Evolutionary conservation across 2,113 vertebrate genomes (phyloP).

Genomic region (Cygnus atratus): DNA sequence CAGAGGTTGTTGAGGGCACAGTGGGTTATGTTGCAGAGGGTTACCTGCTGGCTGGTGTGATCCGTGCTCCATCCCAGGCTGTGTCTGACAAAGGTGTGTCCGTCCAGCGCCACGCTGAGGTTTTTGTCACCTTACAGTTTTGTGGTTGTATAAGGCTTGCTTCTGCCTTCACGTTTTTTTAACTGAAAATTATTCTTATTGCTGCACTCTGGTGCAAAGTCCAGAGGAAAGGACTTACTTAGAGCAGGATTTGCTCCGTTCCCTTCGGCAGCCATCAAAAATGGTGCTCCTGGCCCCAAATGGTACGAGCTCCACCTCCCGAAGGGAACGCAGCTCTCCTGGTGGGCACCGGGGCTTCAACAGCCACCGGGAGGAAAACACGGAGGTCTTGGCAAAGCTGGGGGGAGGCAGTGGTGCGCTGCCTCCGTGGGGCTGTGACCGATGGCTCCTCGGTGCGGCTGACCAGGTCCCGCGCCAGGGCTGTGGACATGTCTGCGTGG

Average conservation of each 20-base stretch:
- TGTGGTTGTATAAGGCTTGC: neutral
- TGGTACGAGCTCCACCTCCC: neutral
- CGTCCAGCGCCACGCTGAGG: neutral
- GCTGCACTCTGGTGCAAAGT: neutral
- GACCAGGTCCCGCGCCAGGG: rapidly evolving
- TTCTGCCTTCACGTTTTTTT: neutral
- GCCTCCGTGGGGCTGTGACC: neutral
- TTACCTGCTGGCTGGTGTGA: neutral
- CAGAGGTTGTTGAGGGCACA: neutral
- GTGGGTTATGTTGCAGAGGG: neutral
- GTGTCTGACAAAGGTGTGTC: neutral
- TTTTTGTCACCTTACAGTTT: neutral
- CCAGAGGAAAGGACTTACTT: neutral
- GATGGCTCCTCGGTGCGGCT: neutral
- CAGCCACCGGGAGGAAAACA: neutral
- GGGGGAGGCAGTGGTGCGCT: too few relatives aligned
- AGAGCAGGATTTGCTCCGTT: neutral
- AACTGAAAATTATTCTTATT: neutral
- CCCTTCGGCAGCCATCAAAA: neutral
- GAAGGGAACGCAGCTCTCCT: neutral
- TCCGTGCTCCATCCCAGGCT: neutral
- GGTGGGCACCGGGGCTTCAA: neutral
- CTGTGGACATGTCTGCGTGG: neutral
- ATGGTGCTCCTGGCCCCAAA: neutral
- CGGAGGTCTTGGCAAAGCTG: neutral